Evolutionary conservation across 2,797 vertebrate genomes (phyloP).

Genomic region (Pteronotus mesoamericanus): DNA sequence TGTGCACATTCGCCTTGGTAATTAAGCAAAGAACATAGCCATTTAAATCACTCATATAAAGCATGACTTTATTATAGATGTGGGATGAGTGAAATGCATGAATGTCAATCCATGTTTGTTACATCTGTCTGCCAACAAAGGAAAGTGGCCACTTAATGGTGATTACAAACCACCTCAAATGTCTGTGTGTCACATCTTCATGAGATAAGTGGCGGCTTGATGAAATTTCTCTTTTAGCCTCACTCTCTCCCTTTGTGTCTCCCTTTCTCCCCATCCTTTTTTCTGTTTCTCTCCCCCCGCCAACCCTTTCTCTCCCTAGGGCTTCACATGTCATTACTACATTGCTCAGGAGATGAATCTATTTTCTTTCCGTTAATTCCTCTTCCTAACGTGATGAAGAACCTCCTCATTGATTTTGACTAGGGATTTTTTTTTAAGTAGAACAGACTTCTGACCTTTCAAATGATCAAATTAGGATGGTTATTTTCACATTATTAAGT

Average conservation of each 20-base stretch:
- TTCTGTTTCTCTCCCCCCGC: neutral
- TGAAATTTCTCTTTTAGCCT: slow-evolving; percentile 75
- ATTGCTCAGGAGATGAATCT: slow-evolving; percentile 84
- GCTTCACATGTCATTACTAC: slow-evolving; percentile 80
- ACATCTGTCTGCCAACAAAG: slow-evolving; percentile 57
- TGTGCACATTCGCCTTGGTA: neutral
- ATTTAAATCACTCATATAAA: slow-evolving; percentile 12
- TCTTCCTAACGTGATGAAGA: slow-evolving; percentile 79
- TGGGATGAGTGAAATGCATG: slow-evolving; percentile 54
- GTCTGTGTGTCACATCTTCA: slow-evolving; percentile 74
- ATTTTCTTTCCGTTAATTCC: slow-evolving; percentile 81
- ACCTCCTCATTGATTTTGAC: slow-evolving; percentile 85
- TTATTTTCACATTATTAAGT: slow-evolving; percentile 90
- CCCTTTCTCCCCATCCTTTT: neutral
- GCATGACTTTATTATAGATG: slow-evolving; percentile 39
- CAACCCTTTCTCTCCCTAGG: slow-evolving; percentile 62
- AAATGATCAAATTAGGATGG: slow-evolving; percentile 89
- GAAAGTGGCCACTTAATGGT: slow-evolving; percentile 53
- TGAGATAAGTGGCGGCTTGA: slow-evolving; percentile 72
- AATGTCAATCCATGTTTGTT: slow-evolving; percentile 31
- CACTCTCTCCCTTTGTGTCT: neutral
- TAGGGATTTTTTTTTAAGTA: slow-evolving; percentile 82
- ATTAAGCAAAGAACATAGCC: slow-evolving; percentile 37
- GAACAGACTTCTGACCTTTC: slow-evolving; percentile 90
- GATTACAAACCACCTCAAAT: slow-evolving; percentile 59